Conservation (phyloP, 2,888 invertebrate genomes). For the Harmothoe impar region DNA sequence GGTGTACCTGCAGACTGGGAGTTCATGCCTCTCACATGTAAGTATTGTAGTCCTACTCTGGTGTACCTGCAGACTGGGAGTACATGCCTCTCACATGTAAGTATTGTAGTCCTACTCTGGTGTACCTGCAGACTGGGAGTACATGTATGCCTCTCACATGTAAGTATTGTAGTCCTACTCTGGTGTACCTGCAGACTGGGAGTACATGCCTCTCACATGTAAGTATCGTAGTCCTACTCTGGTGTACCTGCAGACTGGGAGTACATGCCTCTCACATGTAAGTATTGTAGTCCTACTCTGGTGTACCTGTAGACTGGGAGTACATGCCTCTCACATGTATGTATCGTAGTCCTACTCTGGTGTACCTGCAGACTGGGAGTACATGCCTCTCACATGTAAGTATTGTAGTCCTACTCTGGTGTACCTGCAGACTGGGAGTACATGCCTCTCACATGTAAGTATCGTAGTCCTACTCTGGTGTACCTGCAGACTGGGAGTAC, state of each 20-base stretch:
- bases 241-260: not conserved
- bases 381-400: not conserved
- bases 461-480: too few relatives aligned
- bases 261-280: not conserved
- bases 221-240: not conserved
- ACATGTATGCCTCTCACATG: not conserved
- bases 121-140: not conserved
- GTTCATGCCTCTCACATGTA: slow-evolving; percentile 4
- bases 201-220: not conserved
- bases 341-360: not conserved
- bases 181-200: not conserved
- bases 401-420: too few relatives aligned
- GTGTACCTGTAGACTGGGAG: not conserved
- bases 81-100: not conserved
- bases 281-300: too few relatives aligned
- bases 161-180: not conserved
- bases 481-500: too few relatives aligned
- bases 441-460: too few relatives aligned
- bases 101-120: too few relatives aligned
- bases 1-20: not conserved
- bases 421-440: too few relatives aligned
- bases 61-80: not conserved
- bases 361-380: not conserved
- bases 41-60: not conserved
- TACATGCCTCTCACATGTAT: not conserved